A percentile compares a stretch with the other conserved stretches of the same genome.
Evolutionary conservation across 2,797 vertebrate genomes (phyloP).

Genomic region (Thaleichthys pacificus): DNA sequence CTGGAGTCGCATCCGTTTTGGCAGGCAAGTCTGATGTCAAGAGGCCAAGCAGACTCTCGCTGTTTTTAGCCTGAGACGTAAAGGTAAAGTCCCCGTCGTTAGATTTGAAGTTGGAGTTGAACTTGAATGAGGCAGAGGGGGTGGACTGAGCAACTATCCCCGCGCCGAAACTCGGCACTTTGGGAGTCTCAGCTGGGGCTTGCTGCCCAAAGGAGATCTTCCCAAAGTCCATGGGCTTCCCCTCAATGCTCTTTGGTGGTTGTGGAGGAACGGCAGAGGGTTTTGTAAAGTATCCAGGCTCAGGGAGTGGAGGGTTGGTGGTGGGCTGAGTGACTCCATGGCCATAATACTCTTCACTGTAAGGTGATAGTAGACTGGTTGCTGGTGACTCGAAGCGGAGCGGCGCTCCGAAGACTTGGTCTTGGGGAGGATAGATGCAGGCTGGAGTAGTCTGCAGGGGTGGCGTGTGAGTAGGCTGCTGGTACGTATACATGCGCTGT

Average conservation of each 20-base stretch:
- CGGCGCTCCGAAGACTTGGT: constrained; percentile 83
- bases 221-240: constrained; percentile 82
- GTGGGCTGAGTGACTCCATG: constrained; percentile 83
- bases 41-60: constrained; percentile 89
- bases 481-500: constrained; percentile 89
- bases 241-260: constrained; percentile 79
- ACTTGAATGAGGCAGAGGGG: constrained; percentile 85
- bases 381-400: constrained; percentile 92
- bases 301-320: constrained; percentile 90
- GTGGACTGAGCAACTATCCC: constrained; percentile 69
- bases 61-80: constrained; percentile 82
- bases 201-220: constrained; percentile 85
- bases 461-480: constrained; percentile 89
- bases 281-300: constrained; percentile 97
- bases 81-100: constrained; percentile 97
- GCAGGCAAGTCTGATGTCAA: constrained; percentile 87
- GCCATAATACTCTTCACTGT: constrained; percentile 88
- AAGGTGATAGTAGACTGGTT: constrained; percentile 88
- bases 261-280: constrained; percentile 75
- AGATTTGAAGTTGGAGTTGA: constrained; percentile 97
- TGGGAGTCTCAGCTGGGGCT: constrained; percentile 78
- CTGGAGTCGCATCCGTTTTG: constrained; percentile 75
- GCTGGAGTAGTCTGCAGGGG: constrained; percentile 85
- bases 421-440: constrained; percentile 95
- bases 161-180: constrained; percentile 75